Evolutionary conservation across 2,888 invertebrate species (phyloP).

Genomic region (Cosmopolites sordidus): DNA sequence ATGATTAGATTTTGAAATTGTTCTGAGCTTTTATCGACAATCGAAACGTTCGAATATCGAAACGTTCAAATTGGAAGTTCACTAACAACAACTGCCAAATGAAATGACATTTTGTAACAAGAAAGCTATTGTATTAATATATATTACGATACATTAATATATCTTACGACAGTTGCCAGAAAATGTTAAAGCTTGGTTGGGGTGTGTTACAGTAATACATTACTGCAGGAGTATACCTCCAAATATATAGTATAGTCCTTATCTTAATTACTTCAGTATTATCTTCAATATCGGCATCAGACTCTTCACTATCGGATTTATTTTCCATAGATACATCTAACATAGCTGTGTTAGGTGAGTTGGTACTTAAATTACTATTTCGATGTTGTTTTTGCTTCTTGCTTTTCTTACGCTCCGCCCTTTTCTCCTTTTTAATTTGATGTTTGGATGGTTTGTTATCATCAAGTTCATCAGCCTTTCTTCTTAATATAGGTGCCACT

Average conservation of each 20-base stretch:
- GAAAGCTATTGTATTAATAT: too few species aligned
- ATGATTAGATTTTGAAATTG: too few species aligned
- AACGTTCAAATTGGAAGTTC: too few species aligned
- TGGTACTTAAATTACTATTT: constrained; percentile 12
- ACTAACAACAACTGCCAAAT: too few species aligned
- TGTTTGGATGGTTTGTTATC: constrained; percentile 61
- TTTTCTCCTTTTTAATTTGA: constrained; percentile 63
- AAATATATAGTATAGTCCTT: not conserved
- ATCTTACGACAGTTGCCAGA: too few species aligned
- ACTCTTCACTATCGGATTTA: constrained; percentile 60
- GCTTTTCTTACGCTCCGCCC: constrained; percentile 55
- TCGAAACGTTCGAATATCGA: too few species aligned
- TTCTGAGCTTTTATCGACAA: too few species aligned
- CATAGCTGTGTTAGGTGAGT: not conserved
- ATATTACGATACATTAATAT: too few species aligned
- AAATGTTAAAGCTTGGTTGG: too few species aligned
- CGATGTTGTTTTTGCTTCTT: constrained; percentile 49
- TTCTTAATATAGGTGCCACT: constrained; percentile 60
- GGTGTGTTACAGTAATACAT: too few species aligned
- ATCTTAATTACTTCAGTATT: constrained; percentile 56
- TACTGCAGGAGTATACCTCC: too few species aligned
- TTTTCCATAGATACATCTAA: constrained; percentile 45
- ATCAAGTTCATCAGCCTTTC: constrained; percentile 46
- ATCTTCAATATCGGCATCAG: constrained; percentile 79
- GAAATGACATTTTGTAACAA: too few species aligned